phyloP scores from a whole-genome alignment of 2,888 invertebrate species.

The Sarcophaga variegata region DNA sequence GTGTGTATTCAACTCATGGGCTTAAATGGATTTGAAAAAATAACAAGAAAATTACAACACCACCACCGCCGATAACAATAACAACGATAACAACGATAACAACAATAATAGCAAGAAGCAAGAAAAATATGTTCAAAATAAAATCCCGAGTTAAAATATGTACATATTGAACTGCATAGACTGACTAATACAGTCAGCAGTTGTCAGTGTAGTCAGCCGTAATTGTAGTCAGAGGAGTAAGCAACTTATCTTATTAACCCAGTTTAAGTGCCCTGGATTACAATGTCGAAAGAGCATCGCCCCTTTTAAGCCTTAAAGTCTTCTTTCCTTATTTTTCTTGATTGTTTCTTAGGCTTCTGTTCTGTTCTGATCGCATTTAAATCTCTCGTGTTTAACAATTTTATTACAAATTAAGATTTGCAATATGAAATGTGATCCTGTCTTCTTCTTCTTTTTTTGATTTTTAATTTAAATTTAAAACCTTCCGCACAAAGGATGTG shows the following conservation, averaged over 20 bases:
- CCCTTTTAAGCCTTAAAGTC: conserved; percentile 61
- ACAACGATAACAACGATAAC: conserved; percentile 10
- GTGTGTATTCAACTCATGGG: conserved; percentile 54
- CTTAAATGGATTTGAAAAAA: conserved; percentile 68
- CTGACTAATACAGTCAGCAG: conserved; percentile 10
- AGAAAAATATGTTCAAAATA: conserved; percentile 2
- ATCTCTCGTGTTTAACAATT: too few species aligned
- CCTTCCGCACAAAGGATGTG: background rate
- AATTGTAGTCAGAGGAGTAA: conserved; percentile 68
- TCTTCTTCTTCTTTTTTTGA: too few species aligned
- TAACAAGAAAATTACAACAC: conserved; percentile 62
- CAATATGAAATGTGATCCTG: background rate
- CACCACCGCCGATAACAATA: conserved; percentile 20
- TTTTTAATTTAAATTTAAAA: background rate
- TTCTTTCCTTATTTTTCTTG: conserved; percentile 2
- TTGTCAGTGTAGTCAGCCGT: conserved; percentile 33
- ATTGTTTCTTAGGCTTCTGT: background rate
- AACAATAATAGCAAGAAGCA: background rate
- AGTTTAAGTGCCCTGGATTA: conserved; percentile 70
- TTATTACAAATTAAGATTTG: too few species aligned
- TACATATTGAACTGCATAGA: background rate
- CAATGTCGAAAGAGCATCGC: conserved; percentile 70
- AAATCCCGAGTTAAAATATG: background rate
- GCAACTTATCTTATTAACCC: conserved; percentile 71
- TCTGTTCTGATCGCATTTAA: too few species aligned